These are phyloP conservation scores for Penaeus japonicus DNA, from an alignment of 1,140 invertebrate genomes.

Conservation along the genomic window DNA sequence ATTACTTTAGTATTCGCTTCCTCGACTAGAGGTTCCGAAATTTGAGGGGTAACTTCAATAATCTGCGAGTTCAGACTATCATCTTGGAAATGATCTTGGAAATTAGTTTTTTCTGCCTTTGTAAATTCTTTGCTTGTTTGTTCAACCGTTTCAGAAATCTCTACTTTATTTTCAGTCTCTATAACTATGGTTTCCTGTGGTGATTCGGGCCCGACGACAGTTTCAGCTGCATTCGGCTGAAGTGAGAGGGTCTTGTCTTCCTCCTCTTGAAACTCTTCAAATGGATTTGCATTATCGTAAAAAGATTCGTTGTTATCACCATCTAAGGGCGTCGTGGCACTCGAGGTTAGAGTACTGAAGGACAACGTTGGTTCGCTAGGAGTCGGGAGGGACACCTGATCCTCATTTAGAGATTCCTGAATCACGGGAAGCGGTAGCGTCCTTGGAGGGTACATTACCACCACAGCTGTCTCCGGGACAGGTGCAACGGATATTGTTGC, in stretches of 20 bases:
- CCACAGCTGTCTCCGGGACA: neutral
- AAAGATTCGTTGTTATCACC: slow-evolving; percentile 39
- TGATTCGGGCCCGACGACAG: too few species aligned
- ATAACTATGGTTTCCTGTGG: too few species aligned
- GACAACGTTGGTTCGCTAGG: slow-evolving; percentile 17
- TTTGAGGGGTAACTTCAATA: too few species aligned
- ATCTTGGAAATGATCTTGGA: too few species aligned
- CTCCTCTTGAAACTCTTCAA: slow-evolving; percentile 29
- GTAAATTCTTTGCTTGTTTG: too few species aligned
- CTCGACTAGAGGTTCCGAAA: too few species aligned
- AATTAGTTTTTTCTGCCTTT: too few species aligned
- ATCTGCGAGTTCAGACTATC: too few species aligned
- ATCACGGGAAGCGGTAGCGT: slow-evolving; percentile 43
- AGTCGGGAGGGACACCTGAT: slow-evolving; percentile 25
- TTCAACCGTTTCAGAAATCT: too few species aligned
- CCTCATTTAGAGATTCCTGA: slow-evolving; percentile 33
- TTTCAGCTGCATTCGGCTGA: too few species aligned
- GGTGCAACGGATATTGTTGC: slow-evolving; percentile 27
- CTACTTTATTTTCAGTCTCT: too few species aligned
- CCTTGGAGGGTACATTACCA: slow-evolving; percentile 8
- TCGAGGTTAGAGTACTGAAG: slow-evolving; percentile 24
- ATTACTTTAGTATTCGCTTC: too few species aligned
- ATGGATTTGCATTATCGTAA: slow-evolving; percentile 56
- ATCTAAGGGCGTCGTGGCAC: slow-evolving; percentile 17
- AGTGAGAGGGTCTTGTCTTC: neutral